A percentile compares a stretch with the other conserved stretches of the same genome.
phyloP scores from a whole-genome alignment of 2,797 vertebrate genomes.

The Tokudaia tokunoshimensis region DNA sequence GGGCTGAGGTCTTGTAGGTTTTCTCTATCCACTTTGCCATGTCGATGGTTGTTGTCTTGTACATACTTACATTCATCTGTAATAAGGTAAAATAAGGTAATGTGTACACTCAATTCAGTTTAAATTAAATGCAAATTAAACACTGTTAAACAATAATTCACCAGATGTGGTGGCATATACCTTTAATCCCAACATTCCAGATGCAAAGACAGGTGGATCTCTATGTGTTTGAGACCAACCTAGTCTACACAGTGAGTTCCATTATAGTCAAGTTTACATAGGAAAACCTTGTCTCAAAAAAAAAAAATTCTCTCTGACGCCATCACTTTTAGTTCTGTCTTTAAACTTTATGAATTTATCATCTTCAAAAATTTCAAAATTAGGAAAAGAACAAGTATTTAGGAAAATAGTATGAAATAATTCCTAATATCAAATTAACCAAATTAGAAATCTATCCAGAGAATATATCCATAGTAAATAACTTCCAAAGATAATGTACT shows the following conservation, averaged over 20 bases:
- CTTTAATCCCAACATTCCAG: background rate
- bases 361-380: slow-evolving; percentile 28
- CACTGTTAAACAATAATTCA: too few relatives aligned
- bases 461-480: background rate
- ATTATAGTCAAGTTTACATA: background rate
- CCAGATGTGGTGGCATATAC: background rate
- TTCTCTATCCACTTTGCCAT: background rate
- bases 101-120: background rate
- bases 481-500: background rate
- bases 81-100: slow-evolving; percentile 20
- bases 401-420: background rate
- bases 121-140: background rate
- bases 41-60: background rate
- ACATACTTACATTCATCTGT: background rate
- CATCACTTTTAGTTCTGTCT: background rate
- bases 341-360: background rate
- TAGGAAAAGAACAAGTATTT: background rate
- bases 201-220: background rate
- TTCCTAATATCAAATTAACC: background rate
- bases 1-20: background rate
- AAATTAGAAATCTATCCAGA: background rate
- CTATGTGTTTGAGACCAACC: background rate
- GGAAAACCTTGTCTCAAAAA: background rate
- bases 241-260: too few relatives aligned
- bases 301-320: background rate